phyloP scores from a whole-genome alignment of 2,113 vertebrate species.

The Phyllopteryx taeniolatus region DNA sequence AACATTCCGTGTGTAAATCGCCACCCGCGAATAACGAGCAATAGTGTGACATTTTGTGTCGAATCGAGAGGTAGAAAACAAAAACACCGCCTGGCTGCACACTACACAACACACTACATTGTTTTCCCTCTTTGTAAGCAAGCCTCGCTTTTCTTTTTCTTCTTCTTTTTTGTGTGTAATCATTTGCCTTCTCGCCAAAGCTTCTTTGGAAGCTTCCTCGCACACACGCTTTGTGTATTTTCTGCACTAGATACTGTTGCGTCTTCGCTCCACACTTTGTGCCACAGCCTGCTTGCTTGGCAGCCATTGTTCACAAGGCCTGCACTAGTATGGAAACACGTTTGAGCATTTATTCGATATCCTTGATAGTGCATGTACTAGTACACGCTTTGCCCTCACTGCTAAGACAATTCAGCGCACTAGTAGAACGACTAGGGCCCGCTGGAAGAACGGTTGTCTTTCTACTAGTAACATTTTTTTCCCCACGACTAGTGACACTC shows the following conservation, averaged over 20 bases:
- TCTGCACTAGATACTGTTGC: slow-evolving; percentile 14
- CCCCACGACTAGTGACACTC: background rate
- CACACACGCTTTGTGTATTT: background rate
- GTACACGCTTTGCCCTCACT: background rate
- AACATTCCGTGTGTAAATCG: slow-evolving; percentile 6
- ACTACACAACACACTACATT: slow-evolving; percentile 38
- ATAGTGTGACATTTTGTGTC: slow-evolving; percentile 18
- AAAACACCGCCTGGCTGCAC: slow-evolving; percentile 58
- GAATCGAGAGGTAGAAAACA: slow-evolving; percentile 55
- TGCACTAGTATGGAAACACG: slow-evolving; percentile 19
- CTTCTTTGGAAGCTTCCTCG: background rate
- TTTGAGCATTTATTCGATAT: background rate
- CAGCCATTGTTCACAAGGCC: slow-evolving; percentile 69
- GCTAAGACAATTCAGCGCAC: background rate
- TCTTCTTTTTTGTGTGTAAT: too few relatives aligned
- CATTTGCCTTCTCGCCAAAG: background rate
- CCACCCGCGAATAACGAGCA: slow-evolving; percentile 5
- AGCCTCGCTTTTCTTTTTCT: background rate
- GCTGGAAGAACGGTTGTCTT: background rate
- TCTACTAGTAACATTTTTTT: background rate
- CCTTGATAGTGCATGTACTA: background rate
- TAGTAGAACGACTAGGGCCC: background rate
- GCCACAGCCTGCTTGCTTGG: slow-evolving; percentile 56
- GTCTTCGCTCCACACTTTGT: slow-evolving; percentile 16
- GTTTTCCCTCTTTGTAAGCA: slow-evolving; percentile 44